A percentile compares a stretch with the other conserved stretches of the same genome.
Evolutionary conservation across 2,113 vertebrate species (phyloP).

Genomic region (Passer domesticus): DNA sequence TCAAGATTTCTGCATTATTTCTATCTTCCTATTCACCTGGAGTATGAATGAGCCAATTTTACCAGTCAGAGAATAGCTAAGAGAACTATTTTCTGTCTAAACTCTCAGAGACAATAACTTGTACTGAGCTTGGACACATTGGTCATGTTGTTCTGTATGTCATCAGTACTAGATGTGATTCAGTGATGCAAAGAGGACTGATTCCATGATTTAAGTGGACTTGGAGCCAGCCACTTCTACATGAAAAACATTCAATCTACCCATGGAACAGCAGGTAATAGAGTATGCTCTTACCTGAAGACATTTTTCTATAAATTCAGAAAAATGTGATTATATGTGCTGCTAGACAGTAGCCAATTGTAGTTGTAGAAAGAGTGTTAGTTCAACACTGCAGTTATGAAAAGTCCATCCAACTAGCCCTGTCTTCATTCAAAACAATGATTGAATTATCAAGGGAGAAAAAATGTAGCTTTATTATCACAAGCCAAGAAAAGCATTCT

Average conservation of each 20-base stretch:
- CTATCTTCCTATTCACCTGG: neutral
- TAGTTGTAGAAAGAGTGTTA: neutral
- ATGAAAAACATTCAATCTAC: neutral
- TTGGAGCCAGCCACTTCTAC: neutral
- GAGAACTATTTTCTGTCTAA: neutral
- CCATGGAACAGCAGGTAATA: neutral
- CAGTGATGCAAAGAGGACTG: neutral
- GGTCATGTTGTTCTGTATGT: neutral
- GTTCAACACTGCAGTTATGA: neutral
- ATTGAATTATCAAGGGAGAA: neutral
- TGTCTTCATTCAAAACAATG: neutral
- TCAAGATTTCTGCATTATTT: neutral
- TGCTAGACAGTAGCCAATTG: neutral
- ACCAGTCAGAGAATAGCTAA: neutral
- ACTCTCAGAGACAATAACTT: neutral
- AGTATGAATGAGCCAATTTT: neutral
- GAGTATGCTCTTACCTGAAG: neutral
- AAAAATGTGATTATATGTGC: neutral
- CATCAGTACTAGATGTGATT: neutral
- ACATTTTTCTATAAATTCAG: neutral
- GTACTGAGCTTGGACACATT: neutral
- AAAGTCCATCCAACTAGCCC: neutral
- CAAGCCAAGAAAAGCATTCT: neutral
- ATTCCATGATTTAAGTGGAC: neutral
- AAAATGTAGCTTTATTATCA: neutral